Evolutionary conservation across 2,113 vertebrate genomes (phyloP).

Genomic region (Ramphastos sulfuratus): DNA sequence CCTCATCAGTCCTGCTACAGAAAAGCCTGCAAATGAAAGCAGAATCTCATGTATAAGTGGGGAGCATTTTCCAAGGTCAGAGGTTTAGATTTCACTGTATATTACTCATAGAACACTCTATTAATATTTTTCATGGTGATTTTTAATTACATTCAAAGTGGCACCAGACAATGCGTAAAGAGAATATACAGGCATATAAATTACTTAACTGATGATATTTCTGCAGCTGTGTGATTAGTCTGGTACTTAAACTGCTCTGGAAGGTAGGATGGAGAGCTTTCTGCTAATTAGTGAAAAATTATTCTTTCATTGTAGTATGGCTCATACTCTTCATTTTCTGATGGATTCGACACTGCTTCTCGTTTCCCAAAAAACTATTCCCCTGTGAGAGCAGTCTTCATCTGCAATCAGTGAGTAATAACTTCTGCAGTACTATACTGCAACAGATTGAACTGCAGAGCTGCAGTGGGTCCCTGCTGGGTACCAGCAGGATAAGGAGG

Average conservation of each 20-base stretch:
- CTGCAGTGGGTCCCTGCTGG: not conserved
- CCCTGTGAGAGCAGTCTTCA: not conserved
- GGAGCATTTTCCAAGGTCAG: not conserved
- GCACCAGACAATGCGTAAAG: not conserved
- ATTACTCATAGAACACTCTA: not conserved
- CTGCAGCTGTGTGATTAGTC: not conserved
- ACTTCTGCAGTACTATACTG: not conserved
- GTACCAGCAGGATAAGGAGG: not conserved
- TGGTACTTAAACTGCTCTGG: not conserved
- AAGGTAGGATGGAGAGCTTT: not conserved
- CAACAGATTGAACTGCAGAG: not conserved
- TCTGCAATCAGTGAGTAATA: not conserved
- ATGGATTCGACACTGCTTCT: not conserved
- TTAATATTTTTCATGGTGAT: not conserved
- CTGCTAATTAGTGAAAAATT: not conserved
- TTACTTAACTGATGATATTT: not conserved
- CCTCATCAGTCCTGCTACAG: not conserved
- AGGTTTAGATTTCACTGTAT: not conserved
- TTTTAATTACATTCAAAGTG: not conserved
- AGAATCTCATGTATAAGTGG: fast-evolving
- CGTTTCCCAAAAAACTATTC: not conserved
- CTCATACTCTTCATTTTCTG: not conserved
- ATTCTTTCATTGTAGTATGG: not conserved
- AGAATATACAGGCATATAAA: not conserved
- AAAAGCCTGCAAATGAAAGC: not conserved